Evolutionary conservation across 2,888 invertebrate species (phyloP).

Genomic region (Pterobdella sp.): DNA sequence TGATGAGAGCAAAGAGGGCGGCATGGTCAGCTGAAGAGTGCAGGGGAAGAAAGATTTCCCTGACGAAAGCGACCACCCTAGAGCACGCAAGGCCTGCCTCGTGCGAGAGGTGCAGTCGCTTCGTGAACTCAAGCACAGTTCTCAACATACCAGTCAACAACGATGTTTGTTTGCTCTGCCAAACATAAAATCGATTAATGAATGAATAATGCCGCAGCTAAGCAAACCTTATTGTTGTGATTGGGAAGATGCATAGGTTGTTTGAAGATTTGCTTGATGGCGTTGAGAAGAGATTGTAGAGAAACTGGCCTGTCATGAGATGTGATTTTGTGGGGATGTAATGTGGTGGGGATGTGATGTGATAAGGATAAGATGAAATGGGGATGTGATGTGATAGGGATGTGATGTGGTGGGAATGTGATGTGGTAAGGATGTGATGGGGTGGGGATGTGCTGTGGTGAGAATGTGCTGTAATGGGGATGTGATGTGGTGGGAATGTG

Average conservation of each 20-base stretch:
- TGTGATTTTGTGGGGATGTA: not conserved
- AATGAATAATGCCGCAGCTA: too few species aligned
- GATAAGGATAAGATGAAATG: not conserved
- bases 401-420: not conserved
- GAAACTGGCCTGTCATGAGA: conserved; percentile 60
- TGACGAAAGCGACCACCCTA: conserved; percentile 65
- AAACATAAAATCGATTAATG: too few species aligned
- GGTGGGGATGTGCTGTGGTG: not conserved
- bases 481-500: not conserved
- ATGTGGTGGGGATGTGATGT: not conserved
- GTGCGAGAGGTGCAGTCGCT: conserved; percentile 50
- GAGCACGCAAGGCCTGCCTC: conserved; percentile 67
- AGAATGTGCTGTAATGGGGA: not conserved
- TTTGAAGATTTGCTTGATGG: conserved; percentile 71
- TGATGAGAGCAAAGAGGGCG: conserved; percentile 69
- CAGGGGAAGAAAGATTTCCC: conserved; percentile 65
- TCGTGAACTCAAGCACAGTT: conserved; percentile 64
- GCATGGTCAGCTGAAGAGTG: conserved; percentile 62
- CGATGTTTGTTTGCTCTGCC: conserved; percentile 41
- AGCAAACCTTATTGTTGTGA: conserved; percentile 43
- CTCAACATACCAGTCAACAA: conserved; percentile 75
- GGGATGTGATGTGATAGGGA: not conserved
- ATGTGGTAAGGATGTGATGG: not conserved
- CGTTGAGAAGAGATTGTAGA: conserved; percentile 72
- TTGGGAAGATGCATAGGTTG: conserved; percentile 57